phyloP scores from a whole-genome alignment of 2,113 vertebrate species.

The Petrocephalus microphthalmus region DNA sequence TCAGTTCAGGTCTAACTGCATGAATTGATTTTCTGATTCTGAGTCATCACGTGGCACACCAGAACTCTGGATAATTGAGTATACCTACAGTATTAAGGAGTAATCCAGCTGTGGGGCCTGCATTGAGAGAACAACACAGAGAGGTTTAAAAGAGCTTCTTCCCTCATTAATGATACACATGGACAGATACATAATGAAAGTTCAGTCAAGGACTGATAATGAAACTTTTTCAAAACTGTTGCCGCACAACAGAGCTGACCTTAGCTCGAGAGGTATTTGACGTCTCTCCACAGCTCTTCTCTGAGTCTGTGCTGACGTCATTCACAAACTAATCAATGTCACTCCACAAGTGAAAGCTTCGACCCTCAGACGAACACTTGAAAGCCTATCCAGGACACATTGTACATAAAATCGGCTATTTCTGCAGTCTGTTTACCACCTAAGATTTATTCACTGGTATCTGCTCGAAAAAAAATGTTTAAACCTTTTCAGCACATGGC shows the following conservation, averaged over 20 bases:
- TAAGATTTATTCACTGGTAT: neutral
- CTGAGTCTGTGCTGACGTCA: neutral
- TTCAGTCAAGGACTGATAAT: neutral
- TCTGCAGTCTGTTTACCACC: neutral
- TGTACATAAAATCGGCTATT: neutral
- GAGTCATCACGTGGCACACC: neutral
- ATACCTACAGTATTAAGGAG: neutral
- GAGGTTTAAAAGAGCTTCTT: neutral
- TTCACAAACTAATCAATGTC: constrained; percentile 12
- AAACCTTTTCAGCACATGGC: neutral
- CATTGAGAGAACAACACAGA: neutral
- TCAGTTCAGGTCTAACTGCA: neutral
- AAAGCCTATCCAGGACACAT: neutral
- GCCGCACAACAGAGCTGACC: neutral
- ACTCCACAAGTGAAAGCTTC: neutral
- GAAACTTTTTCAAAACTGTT: neutral
- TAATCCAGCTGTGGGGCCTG: neutral
- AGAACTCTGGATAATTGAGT: neutral
- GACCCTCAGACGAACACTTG: neutral
- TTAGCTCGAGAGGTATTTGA: constrained; percentile 12
- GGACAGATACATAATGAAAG: neutral
- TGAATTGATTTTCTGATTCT: neutral
- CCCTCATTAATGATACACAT: neutral
- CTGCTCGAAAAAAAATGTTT: neutral
- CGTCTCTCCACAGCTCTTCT: constrained; percentile 1